These are phyloP conservation scores for Nerophis ophidion DNA, from an alignment of 2,113 vertebrate species.

Conservation along the genomic window DNA sequence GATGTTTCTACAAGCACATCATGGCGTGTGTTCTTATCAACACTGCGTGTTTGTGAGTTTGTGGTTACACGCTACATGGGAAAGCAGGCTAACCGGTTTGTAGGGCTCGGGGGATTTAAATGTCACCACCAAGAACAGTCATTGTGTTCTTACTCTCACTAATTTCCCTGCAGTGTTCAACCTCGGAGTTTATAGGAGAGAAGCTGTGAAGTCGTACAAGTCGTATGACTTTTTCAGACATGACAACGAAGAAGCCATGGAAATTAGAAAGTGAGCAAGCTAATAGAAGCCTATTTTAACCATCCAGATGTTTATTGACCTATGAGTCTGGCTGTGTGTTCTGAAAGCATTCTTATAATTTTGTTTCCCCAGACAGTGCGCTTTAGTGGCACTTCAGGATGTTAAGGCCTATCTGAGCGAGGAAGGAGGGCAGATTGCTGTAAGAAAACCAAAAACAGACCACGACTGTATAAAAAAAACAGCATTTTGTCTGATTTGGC, in stretches of 20 bases:
- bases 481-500: neutral
- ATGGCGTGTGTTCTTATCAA: neutral
- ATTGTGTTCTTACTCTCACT: slow-evolving; percentile 2
- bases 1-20: neutral
- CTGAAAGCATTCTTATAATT: neutral
- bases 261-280: slow-evolving; percentile 85
- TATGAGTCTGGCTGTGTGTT: neutral
- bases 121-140: neutral
- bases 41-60: neutral
- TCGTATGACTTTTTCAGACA: slow-evolving; percentile 97
- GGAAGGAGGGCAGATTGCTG: slow-evolving; percentile 91
- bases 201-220: slow-evolving; percentile 89
- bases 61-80: neutral
- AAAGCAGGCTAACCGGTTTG: slow-evolving; percentile 40
- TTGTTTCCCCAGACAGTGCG: slow-evolving; percentile 75
- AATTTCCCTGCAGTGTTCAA: slow-evolving; percentile 82
- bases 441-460: slow-evolving; percentile 61
- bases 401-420: slow-evolving; percentile 85
- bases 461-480: neutral
- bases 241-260: slow-evolving; percentile 93
- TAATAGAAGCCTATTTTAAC: neutral
- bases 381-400: slow-evolving; percentile 87
- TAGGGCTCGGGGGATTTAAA: neutral
- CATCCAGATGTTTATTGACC: neutral
- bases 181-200: slow-evolving; percentile 88